Percentiles rank a stretch among this genome's conserved stretches.
Evolutionary conservation across 2,797 vertebrate species (phyloP).

Genomic region (Parauchenoglanis punctatus): DNA sequence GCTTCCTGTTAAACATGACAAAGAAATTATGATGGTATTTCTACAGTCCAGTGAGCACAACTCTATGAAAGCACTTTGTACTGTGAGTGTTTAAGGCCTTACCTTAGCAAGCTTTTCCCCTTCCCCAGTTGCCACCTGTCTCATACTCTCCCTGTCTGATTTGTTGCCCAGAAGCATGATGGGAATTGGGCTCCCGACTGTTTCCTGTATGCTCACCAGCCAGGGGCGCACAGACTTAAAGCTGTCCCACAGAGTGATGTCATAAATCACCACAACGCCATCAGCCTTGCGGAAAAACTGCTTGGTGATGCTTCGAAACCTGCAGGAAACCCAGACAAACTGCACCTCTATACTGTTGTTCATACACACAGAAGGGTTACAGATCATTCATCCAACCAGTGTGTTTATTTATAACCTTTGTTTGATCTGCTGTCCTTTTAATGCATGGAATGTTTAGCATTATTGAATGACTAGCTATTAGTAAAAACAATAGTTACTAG

Average conservation of each 20-base stretch:
- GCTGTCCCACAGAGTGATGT: constrained; percentile 83
- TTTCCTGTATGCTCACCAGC: constrained; percentile 87
- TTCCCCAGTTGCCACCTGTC: constrained; percentile 81
- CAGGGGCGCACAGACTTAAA: constrained; percentile 84
- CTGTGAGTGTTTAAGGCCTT: constrained; percentile 35
- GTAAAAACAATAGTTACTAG: background rate
- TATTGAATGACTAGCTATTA: background rate
- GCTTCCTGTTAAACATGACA: constrained; percentile 73
- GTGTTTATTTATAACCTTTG: background rate
- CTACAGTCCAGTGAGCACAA: background rate
- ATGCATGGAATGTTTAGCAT: background rate
- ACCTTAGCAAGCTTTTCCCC: constrained; percentile 87
- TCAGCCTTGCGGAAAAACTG: constrained; percentile 96
- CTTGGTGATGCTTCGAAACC: constrained; percentile 93
- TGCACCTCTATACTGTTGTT: background rate
- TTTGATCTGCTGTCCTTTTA: background rate
- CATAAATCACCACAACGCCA: constrained; percentile 89
- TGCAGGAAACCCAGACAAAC: constrained; percentile 55
- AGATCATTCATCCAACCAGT: background rate
- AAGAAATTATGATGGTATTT: background rate
- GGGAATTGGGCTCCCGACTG: constrained; percentile 80
- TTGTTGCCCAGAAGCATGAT: constrained; percentile 91
- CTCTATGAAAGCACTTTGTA: background rate
- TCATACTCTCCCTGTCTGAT: constrained; percentile 82
- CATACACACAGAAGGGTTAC: background rate